Percentiles rank a stretch among this genome's conserved stretches.
Conservation (phyloP, 2,113 vertebrate genomes). For the Hippocampus abdominalis region DNA sequence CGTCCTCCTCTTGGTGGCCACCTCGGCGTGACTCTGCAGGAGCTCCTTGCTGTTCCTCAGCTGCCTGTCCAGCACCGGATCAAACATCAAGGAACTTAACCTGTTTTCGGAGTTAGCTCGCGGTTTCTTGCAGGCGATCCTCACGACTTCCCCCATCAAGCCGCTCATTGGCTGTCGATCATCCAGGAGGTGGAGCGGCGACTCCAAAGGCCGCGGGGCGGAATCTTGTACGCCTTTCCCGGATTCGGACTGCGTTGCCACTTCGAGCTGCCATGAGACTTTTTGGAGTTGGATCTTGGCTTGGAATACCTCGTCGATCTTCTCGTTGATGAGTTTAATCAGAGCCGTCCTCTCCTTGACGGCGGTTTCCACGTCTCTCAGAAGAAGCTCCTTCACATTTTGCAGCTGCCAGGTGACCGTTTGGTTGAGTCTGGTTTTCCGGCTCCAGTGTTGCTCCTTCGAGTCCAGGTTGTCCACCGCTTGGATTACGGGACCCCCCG, state of each 20-base stretch:
- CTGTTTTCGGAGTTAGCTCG: background rate
- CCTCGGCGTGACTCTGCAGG: background rate
- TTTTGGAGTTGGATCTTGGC: background rate
- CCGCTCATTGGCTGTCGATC: background rate
- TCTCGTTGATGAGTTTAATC: conserved; percentile 6
- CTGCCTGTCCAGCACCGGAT: background rate
- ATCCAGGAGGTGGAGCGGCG: background rate
- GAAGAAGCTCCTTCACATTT: conserved; percentile 9
- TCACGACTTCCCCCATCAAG: background rate
- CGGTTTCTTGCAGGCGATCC: background rate
- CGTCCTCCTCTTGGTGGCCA: conserved; percentile 8
- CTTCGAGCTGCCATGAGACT: background rate
- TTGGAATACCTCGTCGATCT: background rate
- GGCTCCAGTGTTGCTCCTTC: conserved; percentile 1
- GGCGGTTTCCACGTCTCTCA: conserved; percentile 1
- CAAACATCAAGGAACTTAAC: background rate
- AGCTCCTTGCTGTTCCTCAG: conserved; percentile 7
- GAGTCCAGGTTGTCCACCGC: background rate
- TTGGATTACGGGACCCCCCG: background rate
- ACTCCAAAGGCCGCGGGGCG: background rate
- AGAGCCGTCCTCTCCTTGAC: conserved; percentile 4
- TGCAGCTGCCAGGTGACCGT: conserved; percentile 3
- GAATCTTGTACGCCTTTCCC: background rate
- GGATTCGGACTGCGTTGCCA: background rate
- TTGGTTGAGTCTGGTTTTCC: conserved; percentile 4